Evolutionary conservation across 2,797 vertebrate genomes (phyloP), one percentile per base, ranked within the genome.

Genomic region (Acanthornis magna): DNA sequence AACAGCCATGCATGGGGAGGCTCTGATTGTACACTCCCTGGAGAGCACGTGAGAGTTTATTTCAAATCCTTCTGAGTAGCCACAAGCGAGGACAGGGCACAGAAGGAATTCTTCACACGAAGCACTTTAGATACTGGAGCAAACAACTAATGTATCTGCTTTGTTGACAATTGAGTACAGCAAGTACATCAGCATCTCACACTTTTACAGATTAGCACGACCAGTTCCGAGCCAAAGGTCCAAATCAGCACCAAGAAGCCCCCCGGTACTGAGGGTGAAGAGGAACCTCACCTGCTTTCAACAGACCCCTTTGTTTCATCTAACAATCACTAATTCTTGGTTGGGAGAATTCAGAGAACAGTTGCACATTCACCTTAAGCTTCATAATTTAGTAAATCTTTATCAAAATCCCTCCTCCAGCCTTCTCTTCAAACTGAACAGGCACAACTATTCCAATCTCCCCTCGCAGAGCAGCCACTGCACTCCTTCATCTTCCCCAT

Each of bases 41-140:
- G 42, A 68, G 71, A 93, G 71, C 47, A 92, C 17, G 2, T 3
- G 7, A 21, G 7, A 48, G n/a, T 21, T 73, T 36, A 36, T 48
- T 71, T 72, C 22, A 76, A 85, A 81, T 57, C 58, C 36, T 81
- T 89, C 68, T 66, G 51, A 81, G 82, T 5, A 18, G 50, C 72
- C 58, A 54, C 38, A 81, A 25, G 51, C 13, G 20, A 83, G 53
- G 82, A 63, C 51, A 55, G 55, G 70, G 77, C 85, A 93, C 85
- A 79, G 48, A 53, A 91, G 77, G 91, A 91, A 74, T 80, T 65
- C 42, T 87, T 71, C 61, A 77, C 77, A 89, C 61, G 91, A 95
- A 97, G 95, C 89, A 96, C 96, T 95, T 96, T 89, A 95, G 83
- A 95, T 95, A 95, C 93, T 43, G 58, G 13, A 81, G 32, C 23